These are phyloP conservation scores for Cheilinus undulatus DNA, from an alignment of 2,113 vertebrate species.

Conservation along the genomic window DNA sequence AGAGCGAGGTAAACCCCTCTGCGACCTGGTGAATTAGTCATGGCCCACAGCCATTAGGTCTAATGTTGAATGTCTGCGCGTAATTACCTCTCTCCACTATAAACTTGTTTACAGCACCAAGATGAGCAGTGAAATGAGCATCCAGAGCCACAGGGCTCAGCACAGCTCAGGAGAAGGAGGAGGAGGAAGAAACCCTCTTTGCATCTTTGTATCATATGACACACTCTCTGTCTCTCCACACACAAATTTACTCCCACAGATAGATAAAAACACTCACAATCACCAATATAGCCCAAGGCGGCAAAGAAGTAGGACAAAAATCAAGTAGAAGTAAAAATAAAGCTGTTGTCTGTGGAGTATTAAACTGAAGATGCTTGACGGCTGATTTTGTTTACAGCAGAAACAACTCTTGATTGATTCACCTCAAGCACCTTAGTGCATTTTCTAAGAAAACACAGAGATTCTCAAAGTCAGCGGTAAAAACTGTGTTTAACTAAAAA, in stretches of 20 bases:
- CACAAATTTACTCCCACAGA: conserved; percentile 3
- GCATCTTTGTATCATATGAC: conserved; percentile 41
- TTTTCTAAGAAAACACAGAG: conserved; percentile 25
- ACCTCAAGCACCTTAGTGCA: conserved; percentile 4
- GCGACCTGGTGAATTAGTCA: conserved; percentile 74
- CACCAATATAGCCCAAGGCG: conserved; percentile 45
- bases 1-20: conserved; percentile 39
- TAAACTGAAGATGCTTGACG: conserved; percentile 35
- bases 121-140: conserved; percentile 65
- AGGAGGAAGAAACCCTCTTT: conserved; percentile 12
- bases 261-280: conserved; percentile 26
- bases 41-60: conserved; percentile 71
- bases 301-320: conserved; percentile 58
- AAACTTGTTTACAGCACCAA: conserved; percentile 77
- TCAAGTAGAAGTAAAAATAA: conserved; percentile 59
- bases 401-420: conserved; percentile 23
- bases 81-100: conserved; percentile 76
- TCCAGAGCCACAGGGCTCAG: conserved; percentile 37
- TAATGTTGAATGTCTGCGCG: conserved; percentile 71
- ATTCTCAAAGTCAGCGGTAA: conserved; percentile 32
- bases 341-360: conserved; percentile 43
- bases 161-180: conserved; percentile 15
- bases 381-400: conserved; percentile 54
- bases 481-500: conserved; percentile 31
- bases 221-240: conserved; percentile 18